phyloP scores from a whole-genome alignment of 2,888 invertebrate species.

The Agrochola lychnidis region DNA sequence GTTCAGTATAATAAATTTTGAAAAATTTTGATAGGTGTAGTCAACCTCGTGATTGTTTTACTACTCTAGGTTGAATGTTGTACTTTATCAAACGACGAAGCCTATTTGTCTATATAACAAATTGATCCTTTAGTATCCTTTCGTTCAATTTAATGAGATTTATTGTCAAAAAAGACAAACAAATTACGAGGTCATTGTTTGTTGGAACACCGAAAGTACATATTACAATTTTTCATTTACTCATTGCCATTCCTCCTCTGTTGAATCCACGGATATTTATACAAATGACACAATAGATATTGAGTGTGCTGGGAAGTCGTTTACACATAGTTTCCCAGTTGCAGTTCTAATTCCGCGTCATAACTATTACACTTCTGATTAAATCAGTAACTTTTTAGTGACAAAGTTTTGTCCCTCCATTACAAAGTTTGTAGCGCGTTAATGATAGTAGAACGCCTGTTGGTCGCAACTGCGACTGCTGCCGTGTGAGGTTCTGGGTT shows the following conservation, averaged over 20 bases:
- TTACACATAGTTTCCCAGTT: conserved; percentile 44
- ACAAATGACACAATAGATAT: conserved; percentile 52
- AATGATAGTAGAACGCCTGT: neutral
- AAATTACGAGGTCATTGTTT: neutral
- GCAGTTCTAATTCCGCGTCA: conserved; percentile 24
- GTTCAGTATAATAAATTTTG: neutral
- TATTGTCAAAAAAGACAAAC: neutral
- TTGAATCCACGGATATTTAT: conserved; percentile 42
- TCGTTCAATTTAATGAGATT: neutral
- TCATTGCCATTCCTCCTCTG: conserved; percentile 13
- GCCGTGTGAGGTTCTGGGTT: neutral
- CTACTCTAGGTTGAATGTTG: neutral
- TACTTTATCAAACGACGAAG: neutral
- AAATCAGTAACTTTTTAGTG: conserved; percentile 26
- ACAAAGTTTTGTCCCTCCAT: conserved; percentile 21
- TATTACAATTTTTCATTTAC: neutral
- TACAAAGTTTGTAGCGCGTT: neutral
- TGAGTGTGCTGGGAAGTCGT: conserved; percentile 41
- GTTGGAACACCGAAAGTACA: neutral
- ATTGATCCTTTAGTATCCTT: too few species aligned
- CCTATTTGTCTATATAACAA: too few species aligned
- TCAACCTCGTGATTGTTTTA: neutral
- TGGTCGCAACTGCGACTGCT: neutral
- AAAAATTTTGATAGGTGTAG: neutral
- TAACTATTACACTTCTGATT: conserved; percentile 33